Conservation (phyloP, 2,888 invertebrate species). For the Cantharis nigra region DNA sequence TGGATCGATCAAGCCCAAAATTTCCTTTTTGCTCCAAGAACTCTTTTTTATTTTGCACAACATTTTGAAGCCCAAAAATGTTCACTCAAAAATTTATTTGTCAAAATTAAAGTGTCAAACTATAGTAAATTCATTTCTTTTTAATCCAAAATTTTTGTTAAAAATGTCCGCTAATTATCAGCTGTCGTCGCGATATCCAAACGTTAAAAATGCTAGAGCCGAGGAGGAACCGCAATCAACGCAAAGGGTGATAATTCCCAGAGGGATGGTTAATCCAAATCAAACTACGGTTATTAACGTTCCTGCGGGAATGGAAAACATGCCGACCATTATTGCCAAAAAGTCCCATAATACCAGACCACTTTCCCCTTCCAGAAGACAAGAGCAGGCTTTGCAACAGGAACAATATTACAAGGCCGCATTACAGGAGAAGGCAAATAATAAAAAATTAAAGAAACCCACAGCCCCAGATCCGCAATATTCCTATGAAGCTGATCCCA, state of each 20-base stretch:
- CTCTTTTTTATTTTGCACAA: background rate
- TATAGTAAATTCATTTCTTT: background rate
- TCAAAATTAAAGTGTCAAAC: background rate
- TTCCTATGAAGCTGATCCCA: background rate
- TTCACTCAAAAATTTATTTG: background rate
- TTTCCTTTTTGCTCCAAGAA: background rate
- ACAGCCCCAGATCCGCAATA: background rate
- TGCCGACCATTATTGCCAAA: slow-evolving; percentile 11
- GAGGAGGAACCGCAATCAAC: too few species aligned
- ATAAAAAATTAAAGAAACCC: background rate
- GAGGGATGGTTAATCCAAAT: slow-evolving; percentile 1
- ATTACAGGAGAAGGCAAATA: background rate
- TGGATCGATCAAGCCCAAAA: background rate
- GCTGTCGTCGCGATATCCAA: background rate
- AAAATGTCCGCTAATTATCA: background rate
- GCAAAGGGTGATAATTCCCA: slow-evolving; percentile 11
- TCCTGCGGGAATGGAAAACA: slow-evolving; percentile 1
- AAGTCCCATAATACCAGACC: background rate
- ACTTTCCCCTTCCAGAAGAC: background rate
- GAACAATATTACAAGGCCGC: background rate
- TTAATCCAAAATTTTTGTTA: background rate
- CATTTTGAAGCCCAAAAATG: background rate
- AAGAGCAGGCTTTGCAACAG: background rate
- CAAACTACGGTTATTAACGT: slow-evolving; percentile 6
- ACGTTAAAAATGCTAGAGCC: background rate